These are phyloP conservation scores for Cichlasoma orientale DNA, from an alignment of 2,797 vertebrate genomes.

Conservation along the genomic window DNA sequence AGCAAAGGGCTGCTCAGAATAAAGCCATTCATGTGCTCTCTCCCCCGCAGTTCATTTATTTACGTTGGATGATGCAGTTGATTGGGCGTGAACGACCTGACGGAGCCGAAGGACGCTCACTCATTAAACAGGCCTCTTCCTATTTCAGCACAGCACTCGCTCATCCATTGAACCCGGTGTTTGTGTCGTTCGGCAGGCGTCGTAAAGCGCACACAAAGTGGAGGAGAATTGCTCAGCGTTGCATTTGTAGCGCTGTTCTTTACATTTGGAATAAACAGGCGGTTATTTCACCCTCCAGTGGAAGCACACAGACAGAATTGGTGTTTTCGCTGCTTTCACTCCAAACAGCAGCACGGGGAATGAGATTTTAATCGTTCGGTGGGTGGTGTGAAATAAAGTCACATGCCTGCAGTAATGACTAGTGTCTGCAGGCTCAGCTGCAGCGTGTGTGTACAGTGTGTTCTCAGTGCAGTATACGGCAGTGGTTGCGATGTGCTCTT, in stretches of 20 bases:
- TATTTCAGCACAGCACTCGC: conserved; percentile 28
- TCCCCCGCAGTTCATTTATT: conserved; percentile 46
- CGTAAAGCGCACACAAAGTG: background rate
- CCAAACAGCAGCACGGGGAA: background rate
- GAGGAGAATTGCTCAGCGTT: conserved; percentile 1
- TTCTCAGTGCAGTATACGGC: background rate
- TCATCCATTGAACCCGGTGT: conserved; percentile 28
- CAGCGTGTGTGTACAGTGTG: background rate
- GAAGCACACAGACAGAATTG: conserved; percentile 17
- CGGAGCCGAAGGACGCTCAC: conserved; percentile 28
- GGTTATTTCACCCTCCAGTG: conserved; percentile 7
- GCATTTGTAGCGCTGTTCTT: conserved; percentile 13
- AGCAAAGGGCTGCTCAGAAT: conserved; percentile 6
- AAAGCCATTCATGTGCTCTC: conserved; percentile 24
- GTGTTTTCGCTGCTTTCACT: background rate
- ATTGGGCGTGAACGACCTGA: conserved; percentile 23
- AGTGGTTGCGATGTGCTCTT: background rate
- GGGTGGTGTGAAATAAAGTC: conserved; percentile 36
- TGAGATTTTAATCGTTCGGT: conserved; percentile 34
- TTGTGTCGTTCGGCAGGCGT: conserved; percentile 11
- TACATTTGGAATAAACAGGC: conserved; percentile 18
- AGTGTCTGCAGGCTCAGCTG: conserved; percentile 28
- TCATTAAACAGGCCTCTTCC: conserved; percentile 55
- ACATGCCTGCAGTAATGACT: conserved; percentile 27
- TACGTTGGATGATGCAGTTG: conserved; percentile 48